Evolutionary conservation across 2,888 invertebrate species (phyloP), one percentile per base, ranked within the genome.

Genomic region (Opisthograptis luteolata): DNA sequence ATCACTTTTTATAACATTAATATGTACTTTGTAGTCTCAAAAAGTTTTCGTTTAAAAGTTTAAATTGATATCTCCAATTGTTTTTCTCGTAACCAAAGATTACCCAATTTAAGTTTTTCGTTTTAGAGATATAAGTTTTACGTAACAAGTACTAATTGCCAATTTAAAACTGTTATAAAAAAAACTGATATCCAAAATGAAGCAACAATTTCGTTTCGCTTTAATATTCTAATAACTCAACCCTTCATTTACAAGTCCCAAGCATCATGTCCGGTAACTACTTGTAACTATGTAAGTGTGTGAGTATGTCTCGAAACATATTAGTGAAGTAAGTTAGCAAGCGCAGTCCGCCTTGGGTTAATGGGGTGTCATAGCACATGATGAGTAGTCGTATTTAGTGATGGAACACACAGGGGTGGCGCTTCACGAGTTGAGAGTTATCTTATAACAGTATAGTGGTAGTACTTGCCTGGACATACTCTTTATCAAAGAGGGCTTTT

Each of bases 321-420:
- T 83, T 79, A 84, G 79, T 79, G 34, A 40, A 44, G 50, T 80
- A 81, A 83, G 82, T 81, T 82, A 78, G 75, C 73, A 69, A 75
- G 73, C 77, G 77, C 73, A 73, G 76, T 70, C 67, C 68, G 72
- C 59, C 71, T 63, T 68, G 79, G 81, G 85, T 87, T 88, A 88
- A 89, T 88, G 80, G 87, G 79, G 78, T 89, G 88, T 87, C 88
- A 87, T 84, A 76, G 77, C 67, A 67, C 70, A 80, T 85, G 87
- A 88, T 87, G 81, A 84, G 83, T 83, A 74, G 84, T 72, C 79
- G 37, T 49, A 44, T 36, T 51, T 51, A 59, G 57, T 55, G 34
- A 41, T 44, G 45, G 43, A 49, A 36, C 41, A 51, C 50, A 55
- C 31, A n/a, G 40, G 37, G 55, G 28, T n/a, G 43, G 32, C n/a